These are phyloP conservation scores for Prosopocoilus inquinatus DNA, from an alignment of 2,888 invertebrate species.

Conservation along the genomic window DNA sequence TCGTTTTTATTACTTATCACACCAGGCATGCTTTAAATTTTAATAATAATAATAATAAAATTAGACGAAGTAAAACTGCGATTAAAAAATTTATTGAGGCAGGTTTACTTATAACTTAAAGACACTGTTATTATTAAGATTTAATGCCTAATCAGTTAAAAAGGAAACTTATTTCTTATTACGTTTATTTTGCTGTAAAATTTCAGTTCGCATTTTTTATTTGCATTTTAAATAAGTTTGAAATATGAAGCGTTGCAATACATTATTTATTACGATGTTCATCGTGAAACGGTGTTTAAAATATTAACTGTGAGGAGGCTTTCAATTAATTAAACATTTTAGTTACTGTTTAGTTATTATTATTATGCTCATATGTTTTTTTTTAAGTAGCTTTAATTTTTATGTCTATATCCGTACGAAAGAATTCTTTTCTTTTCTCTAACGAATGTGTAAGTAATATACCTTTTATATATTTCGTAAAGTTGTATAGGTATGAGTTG, in stretches of 20 bases:
- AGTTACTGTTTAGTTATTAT: constrained; percentile 3
- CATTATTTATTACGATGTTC: neutral
- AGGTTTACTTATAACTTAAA: too few species aligned
- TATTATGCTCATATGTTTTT: constrained; percentile 2
- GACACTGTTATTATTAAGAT: too few species aligned
- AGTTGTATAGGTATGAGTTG: too few species aligned
- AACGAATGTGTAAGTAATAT: neutral
- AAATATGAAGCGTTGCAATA: neutral
- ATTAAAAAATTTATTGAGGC: too few species aligned
- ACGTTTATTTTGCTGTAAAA: neutral
- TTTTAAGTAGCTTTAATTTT: constrained; percentile 8
- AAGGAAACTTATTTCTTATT: neutral
- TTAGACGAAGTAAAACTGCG: too few species aligned
- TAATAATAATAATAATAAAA: constrained; percentile 4
- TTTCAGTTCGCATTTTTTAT: neutral
- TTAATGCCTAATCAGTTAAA: too few species aligned
- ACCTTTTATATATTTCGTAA: too few species aligned
- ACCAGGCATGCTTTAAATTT: constrained; percentile 7
- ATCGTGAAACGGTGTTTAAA: neutral
- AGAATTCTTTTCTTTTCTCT: neutral
- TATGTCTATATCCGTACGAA: too few species aligned
- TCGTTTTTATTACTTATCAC: neutral
- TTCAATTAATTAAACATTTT: neutral
- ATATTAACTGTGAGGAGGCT: constrained; percentile 1
- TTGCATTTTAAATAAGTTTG: neutral